Conservation (phyloP, 1,140 invertebrate species). For the Lucilia sericata region DNA sequence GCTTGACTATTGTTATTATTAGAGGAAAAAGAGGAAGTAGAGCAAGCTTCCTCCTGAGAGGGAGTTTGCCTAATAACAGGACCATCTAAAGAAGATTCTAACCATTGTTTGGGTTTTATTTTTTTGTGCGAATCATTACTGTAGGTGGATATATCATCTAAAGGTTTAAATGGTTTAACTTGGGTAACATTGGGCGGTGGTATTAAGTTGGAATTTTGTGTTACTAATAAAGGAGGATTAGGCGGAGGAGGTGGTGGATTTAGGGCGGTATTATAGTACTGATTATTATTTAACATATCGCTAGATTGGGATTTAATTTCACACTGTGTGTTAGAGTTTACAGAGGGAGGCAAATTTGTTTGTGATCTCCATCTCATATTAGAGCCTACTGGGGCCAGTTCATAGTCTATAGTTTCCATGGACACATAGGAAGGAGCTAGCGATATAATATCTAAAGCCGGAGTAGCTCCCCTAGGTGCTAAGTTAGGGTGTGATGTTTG, state of each 20-base stretch:
- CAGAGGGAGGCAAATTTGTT: constrained; percentile 55
- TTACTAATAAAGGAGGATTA: neutral
- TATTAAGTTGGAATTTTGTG: neutral
- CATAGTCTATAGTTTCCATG: constrained; percentile 53
- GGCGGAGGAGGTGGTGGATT: constrained; percentile 6
- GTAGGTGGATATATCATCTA: constrained; percentile 60
- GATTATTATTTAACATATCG: constrained; percentile 57
- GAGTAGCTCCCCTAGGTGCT: constrained; percentile 24
- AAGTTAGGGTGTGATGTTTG: constrained; percentile 35
- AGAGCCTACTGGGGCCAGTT: constrained; percentile 51
- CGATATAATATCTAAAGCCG: constrained; percentile 58
- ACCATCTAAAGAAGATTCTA: constrained; percentile 70
- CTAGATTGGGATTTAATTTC: constrained; percentile 58
- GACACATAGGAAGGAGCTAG: constrained; percentile 61
- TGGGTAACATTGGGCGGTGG: constrained; percentile 31
- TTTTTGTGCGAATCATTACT: constrained; percentile 48
- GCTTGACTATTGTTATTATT: constrained; percentile 19
- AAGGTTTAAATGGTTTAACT: constrained; percentile 46
- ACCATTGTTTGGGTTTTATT: constrained; percentile 69
- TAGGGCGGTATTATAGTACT: constrained; percentile 45
- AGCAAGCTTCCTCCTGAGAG: neutral
- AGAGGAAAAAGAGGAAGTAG: neutral
- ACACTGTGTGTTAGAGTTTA: constrained; percentile 49
- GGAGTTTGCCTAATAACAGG: constrained; percentile 58
- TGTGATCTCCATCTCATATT: constrained; percentile 61